phyloP scores from a whole-genome alignment of 2,797 vertebrate species.

The Argentina silus region DNA sequence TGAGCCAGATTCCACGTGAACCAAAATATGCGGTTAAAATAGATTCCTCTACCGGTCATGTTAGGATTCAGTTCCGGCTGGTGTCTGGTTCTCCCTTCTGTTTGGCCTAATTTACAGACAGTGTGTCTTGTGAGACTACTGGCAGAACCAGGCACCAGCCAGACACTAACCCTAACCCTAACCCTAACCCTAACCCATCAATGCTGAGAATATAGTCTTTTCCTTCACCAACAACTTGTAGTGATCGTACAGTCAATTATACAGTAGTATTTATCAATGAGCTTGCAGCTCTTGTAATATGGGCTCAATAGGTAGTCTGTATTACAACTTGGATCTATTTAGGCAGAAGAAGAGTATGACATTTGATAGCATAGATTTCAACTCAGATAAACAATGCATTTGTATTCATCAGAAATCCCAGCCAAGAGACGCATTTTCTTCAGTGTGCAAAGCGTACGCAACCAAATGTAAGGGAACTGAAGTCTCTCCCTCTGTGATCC shows the following conservation, averaged over 20 bases:
- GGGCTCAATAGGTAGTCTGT: neutral
- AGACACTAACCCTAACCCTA: neutral
- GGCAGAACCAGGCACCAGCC: neutral
- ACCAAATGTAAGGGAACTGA: slow-evolving; percentile 44
- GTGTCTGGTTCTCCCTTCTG: slow-evolving; percentile 39
- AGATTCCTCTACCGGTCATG: neutral
- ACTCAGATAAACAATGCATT: neutral
- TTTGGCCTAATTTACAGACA: slow-evolving; percentile 17
- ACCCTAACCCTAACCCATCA: too few species aligned
- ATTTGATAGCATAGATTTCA: neutral
- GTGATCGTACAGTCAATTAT: neutral
- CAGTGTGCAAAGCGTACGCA: slow-evolving; percentile 62
- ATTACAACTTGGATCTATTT: neutral
- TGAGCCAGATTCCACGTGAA: too few species aligned
- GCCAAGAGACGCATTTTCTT: slow-evolving; percentile 71
- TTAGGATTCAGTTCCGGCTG: neutral
- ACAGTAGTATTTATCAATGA: neutral
- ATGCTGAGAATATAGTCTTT: neutral
- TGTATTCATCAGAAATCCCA: neutral
- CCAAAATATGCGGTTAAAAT: neutral
- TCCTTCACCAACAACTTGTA: neutral
- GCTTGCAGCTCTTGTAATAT: neutral
- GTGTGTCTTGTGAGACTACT: slow-evolving; percentile 6
- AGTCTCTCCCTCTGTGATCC: slow-evolving; percentile 53
- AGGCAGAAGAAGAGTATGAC: neutral